Base-by-base conservation (phyloP, 2,888 invertebrate genomes). In the Cistogaster globosa region DNA sequence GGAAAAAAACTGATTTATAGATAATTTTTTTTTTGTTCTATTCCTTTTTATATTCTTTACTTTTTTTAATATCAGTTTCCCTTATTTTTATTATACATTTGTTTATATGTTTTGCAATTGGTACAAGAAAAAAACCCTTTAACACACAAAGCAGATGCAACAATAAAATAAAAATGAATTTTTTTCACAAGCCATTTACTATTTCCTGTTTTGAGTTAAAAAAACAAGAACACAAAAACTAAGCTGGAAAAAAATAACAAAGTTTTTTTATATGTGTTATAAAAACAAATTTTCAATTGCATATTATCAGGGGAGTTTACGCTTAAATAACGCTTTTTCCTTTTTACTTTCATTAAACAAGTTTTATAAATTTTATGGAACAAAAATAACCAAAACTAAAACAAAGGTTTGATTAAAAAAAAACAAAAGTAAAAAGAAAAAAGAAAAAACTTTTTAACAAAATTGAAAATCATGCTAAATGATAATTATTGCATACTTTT, bases 381-480 rank as follows among this genome's bases (percentile, higher is more conserved):
- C 1, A 48, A 42, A 58, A 57, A 57, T 7, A 11, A 38, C 1
- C 16, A 22, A 60, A 18, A 48, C 18, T 36, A 72, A 26, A 75
- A 18, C 12, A 22, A 58, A 65, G 12, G 57, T 26, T 32, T 16
- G 36, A 72, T 51, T 72, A 18, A 18, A 8, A 14, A 53, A 53
- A 51, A 51, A 51, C 1, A 14, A 1, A 51, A 18, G 18, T 5
- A 18, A 18, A 51, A 53, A n/a, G 26, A 51, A 57, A 36, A 53
- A 32, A 16, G n/a, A 32, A 51, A 51, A 77, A 78, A 74, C 51
- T 55, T 45, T 71, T 68, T 12, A 14, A 62, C 32, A 53, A 81
- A 82, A 78, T 42, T 78, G 69, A 75, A 85, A 85, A 74, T 85
- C 81, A 85, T 84, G 84, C 80, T 84, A 84, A 81, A 81, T 84